These are phyloP conservation scores for Melanotaenia nigrans DNA, from an alignment of 2,797 vertebrate genomes.

Conservation along the genomic window DNA sequence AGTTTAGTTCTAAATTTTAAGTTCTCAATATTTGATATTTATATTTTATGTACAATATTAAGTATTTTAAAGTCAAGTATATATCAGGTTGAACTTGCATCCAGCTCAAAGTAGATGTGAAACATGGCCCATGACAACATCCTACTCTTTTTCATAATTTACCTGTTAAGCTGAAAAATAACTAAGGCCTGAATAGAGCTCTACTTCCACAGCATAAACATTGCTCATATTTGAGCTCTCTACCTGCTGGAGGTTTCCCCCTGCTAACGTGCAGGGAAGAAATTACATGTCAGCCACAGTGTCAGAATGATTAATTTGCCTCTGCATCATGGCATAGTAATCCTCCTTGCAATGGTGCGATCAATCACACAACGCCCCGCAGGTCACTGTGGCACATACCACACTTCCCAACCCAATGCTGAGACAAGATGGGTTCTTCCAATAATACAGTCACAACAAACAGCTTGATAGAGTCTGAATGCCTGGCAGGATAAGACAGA, in stretches of 20 bases:
- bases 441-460: slow-evolving; percentile 63
- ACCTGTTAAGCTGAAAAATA: slow-evolving; percentile 39
- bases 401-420: slow-evolving; percentile 11
- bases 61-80: no score
- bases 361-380: slow-evolving; percentile 59
- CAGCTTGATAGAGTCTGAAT: slow-evolving; percentile 58
- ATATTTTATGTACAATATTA: no score
- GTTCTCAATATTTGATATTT: no score
- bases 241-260: slow-evolving; percentile 59
- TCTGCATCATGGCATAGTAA: slow-evolving; percentile 70
- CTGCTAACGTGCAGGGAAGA: slow-evolving; percentile 56
- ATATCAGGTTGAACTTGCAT: background rate
- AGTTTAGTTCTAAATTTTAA: no score
- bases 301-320: slow-evolving; percentile 80
- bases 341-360: slow-evolving; percentile 52
- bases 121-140: background rate
- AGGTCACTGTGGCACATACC: slow-evolving; percentile 37
- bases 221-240: slow-evolving; percentile 47
- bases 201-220: slow-evolving; percentile 32
- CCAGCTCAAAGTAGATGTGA: background rate
- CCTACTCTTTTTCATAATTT: slow-evolving; percentile 11
- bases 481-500: slow-evolving; percentile 26
- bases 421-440: slow-evolving; percentile 54
- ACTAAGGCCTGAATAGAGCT: background rate
- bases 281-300: slow-evolving; percentile 71